Conservation (phyloP, 2,888 invertebrate genomes). For the Plemyria rubiginata region DNA sequence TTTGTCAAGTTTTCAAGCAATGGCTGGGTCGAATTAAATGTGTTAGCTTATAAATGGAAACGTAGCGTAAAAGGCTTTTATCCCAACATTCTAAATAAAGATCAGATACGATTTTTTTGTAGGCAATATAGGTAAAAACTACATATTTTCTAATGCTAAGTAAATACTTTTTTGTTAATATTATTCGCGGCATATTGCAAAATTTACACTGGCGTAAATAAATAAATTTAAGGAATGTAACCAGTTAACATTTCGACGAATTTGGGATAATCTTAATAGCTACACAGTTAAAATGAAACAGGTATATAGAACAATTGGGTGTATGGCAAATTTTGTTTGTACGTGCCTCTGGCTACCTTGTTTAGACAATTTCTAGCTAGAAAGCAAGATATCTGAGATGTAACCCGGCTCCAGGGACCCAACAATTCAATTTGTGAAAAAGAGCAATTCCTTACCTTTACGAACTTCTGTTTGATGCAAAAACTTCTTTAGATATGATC, state of each 20-base stretch:
- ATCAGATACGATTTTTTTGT: too few species aligned
- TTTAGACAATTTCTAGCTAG: too few species aligned
- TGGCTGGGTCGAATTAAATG: too few species aligned
- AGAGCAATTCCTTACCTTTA: constrained; percentile 7
- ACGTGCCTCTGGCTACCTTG: background rate
- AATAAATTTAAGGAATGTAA: background rate
- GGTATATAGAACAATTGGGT: background rate
- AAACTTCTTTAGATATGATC: constrained; percentile 6
- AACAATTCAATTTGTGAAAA: background rate
- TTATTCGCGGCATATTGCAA: background rate
- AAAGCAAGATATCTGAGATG: background rate
- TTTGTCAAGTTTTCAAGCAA: too few species aligned
- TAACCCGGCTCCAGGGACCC: background rate
- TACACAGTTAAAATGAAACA: background rate
- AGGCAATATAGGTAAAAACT: too few species aligned
- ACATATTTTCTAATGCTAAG: too few species aligned
- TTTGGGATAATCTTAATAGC: background rate
- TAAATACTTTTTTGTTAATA: too few species aligned
- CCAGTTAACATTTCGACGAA: background rate
- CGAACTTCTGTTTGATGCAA: background rate
- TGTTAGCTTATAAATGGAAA: too few species aligned
- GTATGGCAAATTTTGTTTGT: background rate
- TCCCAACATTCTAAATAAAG: too few species aligned
- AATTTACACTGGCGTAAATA: background rate
- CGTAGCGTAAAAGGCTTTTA: too few species aligned